Evolutionary conservation across 92 coral and sea anemone species (phyloP).

Genomic region (Epizoanthus scotinus): DNA sequence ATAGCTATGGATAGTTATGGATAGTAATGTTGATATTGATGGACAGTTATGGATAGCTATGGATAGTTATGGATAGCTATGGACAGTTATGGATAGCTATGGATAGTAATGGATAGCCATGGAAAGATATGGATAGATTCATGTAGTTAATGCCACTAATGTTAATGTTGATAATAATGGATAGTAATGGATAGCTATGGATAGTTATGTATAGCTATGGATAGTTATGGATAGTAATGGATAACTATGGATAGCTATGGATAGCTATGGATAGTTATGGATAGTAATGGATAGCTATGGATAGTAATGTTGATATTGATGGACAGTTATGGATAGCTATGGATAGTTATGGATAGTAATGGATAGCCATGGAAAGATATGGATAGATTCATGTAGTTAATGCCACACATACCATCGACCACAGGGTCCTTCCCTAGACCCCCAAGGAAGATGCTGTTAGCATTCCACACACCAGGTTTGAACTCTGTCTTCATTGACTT

Average conservation of each 20-base stretch:
- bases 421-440: constrained; percentile 97
- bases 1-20: too few species aligned
- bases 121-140: too few species aligned
- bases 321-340: not conserved
- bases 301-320: too few species aligned
- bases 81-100: not conserved
- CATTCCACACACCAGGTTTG: constrained; percentile 89
- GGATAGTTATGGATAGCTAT: not conserved
- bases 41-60: not conserved
- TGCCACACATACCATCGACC: constrained; percentile 62
- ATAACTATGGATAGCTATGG: too few species aligned
- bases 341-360: not conserved
- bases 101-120: not conserved
- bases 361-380: not conserved
- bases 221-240: too few species aligned
- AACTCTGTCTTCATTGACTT: constrained; percentile 73
- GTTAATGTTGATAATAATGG: not conserved
- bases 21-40: too few species aligned
- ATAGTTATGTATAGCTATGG: too few species aligned
- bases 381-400: not conserved
- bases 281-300: too few species aligned
- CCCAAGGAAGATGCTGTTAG: constrained; percentile 83
- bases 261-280: not conserved
- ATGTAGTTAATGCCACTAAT: too few species aligned
- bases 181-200: too few species aligned